Evolutionary conservation across 2,797 vertebrate genomes (phyloP).

Genomic region (Amniataba percoides): DNA sequence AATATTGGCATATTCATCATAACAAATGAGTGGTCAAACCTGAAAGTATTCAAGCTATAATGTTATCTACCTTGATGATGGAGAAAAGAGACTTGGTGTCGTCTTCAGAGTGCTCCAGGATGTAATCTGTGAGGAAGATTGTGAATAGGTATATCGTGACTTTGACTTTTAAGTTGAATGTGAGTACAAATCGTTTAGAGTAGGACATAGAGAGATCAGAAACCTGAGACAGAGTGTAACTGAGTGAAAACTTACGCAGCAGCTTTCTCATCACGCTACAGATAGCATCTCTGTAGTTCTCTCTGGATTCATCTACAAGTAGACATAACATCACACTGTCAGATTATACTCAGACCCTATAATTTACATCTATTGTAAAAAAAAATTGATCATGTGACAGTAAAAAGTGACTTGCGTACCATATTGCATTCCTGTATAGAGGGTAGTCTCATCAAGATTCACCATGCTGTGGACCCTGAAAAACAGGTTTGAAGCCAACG

Average conservation of each 20-base stretch:
- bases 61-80: conserved; percentile 93
- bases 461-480: conserved; percentile 93
- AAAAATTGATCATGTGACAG: neutral
- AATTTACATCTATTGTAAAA: conserved; percentile 1
- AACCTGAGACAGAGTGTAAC: neutral
- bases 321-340: conserved; percentile 37
- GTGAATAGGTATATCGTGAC: neutral
- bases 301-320: conserved; percentile 89
- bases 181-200: neutral
- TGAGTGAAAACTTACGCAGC: conserved; percentile 89
- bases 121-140: conserved; percentile 88
- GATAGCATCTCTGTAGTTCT: conserved; percentile 94
- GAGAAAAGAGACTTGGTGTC: conserved; percentile 98
- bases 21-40: neutral
- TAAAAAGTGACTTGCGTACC: conserved; percentile 78
- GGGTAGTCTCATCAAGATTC: conserved; percentile 92
- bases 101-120: conserved; percentile 96
- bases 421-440: conserved; percentile 93
- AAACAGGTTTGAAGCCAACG: conserved; percentile 3
- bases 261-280: conserved; percentile 91
- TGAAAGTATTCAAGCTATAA: neutral
- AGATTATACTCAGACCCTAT: neutral
- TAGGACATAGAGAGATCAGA: neutral
- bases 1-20: neutral
- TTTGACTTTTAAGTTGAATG: neutral